Base-by-base conservation (phyloP, 2,797 vertebrate species). In the Capromys pilorides region DNA sequence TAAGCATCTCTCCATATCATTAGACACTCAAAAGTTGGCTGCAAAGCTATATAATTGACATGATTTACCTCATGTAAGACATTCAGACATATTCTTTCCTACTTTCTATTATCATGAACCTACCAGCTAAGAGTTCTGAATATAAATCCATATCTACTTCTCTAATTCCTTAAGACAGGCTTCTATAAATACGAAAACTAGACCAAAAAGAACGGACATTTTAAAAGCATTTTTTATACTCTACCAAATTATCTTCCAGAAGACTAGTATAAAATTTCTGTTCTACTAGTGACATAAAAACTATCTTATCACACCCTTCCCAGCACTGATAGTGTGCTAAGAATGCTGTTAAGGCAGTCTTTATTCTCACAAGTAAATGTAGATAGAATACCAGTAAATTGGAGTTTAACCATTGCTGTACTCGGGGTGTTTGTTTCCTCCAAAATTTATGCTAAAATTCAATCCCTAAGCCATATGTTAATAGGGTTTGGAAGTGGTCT, bases 151-250 rank as follows among this genome's bases (percentile, higher is more conserved):
- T 78, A 51, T 61, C 59, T n/a, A 71, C 21, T 88, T 95, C 57
- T 80, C 79, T 89, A 71, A 77, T 94, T 96, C 28, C 28, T 95
- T 91, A 91, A 89, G 77, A 79, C 7, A 88, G 33, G 83, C 16
- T 86, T 94, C 77, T 80, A 94, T 82, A 95, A 94, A 91, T 78
- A 94, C 26, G 54, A 88, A 94, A 82, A 96, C 31, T 45, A 94
- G 77, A 78, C 75, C 61, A 91, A 81, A 87, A 49, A 64, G 49
- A 92, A 80, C 28, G 14, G 69, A 91, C 66, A 90, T 94, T 95
- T 93, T 64, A 62, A 93, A 96, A 94, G 75, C 57, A 49, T 81
- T 66, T 93, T 88, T 91, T 66, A 95, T 49, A 86, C 26, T 95
- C 77, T 84, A 57, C 81, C 77, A 95, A 96, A 81, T 79, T 85